A percentile compares a stretch with the other conserved stretches of the same genome.
Conservation (phyloP, 2,797 vertebrate species). For the Gymnodraco acuticeps region DNA sequence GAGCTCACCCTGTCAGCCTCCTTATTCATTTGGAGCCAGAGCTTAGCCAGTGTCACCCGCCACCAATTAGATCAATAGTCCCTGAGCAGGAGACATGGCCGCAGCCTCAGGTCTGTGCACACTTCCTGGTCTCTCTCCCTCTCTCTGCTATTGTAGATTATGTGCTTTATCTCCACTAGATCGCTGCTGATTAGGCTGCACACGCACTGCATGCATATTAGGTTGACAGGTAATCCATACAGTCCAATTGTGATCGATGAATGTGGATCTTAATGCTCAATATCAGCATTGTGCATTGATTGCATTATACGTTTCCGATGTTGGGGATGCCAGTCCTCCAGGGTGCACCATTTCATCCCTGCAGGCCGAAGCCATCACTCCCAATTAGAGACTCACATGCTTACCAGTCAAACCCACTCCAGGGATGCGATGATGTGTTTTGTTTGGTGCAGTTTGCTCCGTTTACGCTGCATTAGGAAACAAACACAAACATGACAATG, state of each 20-base stretch:
- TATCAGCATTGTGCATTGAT: constrained; percentile 71
- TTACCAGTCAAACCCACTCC: constrained; percentile 89
- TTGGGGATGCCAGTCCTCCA: constrained; percentile 24
- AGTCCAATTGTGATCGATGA: constrained; percentile 66
- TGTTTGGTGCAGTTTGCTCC: constrained; percentile 86
- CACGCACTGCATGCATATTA: constrained; percentile 69
- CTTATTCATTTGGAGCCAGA: constrained; percentile 81
- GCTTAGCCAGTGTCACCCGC: constrained; percentile 78
- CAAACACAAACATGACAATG: constrained; percentile 19
- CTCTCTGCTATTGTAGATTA: constrained; percentile 56
- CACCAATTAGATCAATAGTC: constrained; percentile 80
- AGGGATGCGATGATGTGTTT: constrained; percentile 83
- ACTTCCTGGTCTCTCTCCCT: constrained; percentile 52
- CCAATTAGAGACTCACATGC: constrained; percentile 59
- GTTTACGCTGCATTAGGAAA: constrained; percentile 68
- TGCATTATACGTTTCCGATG: constrained; percentile 52
- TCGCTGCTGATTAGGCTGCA: constrained; percentile 71
- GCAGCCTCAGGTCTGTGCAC: constrained; percentile 48
- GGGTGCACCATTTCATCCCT: constrained; percentile 44
- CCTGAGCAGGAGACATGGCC: constrained; percentile 66
- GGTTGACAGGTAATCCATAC: constrained; percentile 75
- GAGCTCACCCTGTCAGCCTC: constrained; percentile 73
- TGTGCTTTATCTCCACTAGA: constrained; percentile 75
- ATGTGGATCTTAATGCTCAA: constrained; percentile 64
- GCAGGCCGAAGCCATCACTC: constrained; percentile 54